Base-by-base conservation (phyloP, 1,140 invertebrate species). In the Pachyrhynchus sulphureomaculatus region DNA sequence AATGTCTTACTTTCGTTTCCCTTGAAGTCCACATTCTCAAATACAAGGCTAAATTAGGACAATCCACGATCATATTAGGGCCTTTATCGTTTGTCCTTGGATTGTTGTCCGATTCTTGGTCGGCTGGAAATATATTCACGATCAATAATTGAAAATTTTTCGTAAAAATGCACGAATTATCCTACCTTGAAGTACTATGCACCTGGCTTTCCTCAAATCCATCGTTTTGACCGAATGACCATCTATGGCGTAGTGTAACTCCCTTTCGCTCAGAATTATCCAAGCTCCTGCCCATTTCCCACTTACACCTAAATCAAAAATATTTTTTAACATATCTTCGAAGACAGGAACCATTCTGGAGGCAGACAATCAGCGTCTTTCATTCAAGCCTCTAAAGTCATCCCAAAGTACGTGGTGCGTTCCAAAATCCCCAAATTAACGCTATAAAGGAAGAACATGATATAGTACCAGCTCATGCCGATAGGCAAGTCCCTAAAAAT, bases 121-220 rank as follows among this genome's bases (percentile, higher is more conserved):
- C 78, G 5, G n/a, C 55, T 58, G 12, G 29, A 42, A 41, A 10
- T 18, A 8, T 3, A 26, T 15, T 21, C 21, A 2, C 1, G 6
- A 15, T 23, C 2, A 44, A 8, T 8, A n/a, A 4, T 21, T 8
- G 3, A 42, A 18, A 42, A 5, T 37, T 29, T 29, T 10, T 29
- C 8, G 8, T 26, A 26, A 26, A 26, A 29, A 29, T 10, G 12
- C 5, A 1, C n/a, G n/a, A n/a, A n/a, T n/a, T n/a, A n/a, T n/a
- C 1, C 20, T 39, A 17, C 62, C 18, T 64, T 70, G 79, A 75
- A 83, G 72, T 88, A 89, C 84, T 62, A 93, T 87, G 71, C 83
- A 90, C 70, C 86, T 82, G 5, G 89, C 90, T 82, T 93, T 93
- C 36, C 91, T 78, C 17, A 93, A 77, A 77, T 94, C 91, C 51